These are phyloP conservation scores for Gila robusta DNA, from an alignment of 2,797 vertebrate species.

Conservation along the genomic window DNA sequence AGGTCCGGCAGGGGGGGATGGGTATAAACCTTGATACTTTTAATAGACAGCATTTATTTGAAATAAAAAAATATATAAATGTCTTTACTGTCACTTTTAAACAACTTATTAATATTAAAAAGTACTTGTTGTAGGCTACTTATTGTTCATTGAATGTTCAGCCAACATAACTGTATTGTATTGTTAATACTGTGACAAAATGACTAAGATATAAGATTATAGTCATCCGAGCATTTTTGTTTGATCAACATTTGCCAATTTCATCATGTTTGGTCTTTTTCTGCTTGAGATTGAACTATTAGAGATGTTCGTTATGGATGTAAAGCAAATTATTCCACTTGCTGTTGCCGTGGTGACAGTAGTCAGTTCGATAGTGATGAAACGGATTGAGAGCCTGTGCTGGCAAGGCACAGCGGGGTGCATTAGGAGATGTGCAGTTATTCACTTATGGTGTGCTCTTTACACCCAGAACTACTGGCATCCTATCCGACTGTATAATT, in stretches of 20 bases:
- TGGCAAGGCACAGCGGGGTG: constrained; percentile 32
- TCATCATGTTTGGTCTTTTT: constrained; percentile 5
- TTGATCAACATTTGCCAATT: constrained; percentile 19
- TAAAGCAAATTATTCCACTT: constrained; percentile 32
- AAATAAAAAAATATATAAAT: too few relatives aligned
- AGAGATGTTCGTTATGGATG: constrained; percentile 16
- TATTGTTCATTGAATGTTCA: too few relatives aligned
- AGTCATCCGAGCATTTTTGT: background rate
- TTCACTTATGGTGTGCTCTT: constrained; percentile 33
- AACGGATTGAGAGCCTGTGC: constrained; percentile 10
- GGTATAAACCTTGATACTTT: too few relatives aligned
- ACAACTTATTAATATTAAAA: too few relatives aligned
- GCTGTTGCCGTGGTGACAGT: constrained; percentile 49
- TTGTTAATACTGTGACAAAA: background rate
- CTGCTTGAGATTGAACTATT: constrained; percentile 14
- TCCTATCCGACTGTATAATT: constrained; percentile 23
- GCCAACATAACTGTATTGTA: background rate
- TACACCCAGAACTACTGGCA: constrained; percentile 22
- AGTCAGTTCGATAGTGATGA: constrained; percentile 22
- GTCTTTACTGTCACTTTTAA: too few relatives aligned
- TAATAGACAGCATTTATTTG: too few relatives aligned
- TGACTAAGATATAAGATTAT: background rate
- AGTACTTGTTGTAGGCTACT: too few relatives aligned
- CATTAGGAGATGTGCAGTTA: constrained; percentile 38
- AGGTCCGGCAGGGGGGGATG: too few relatives aligned